Base-by-base conservation (phyloP, 2,888 invertebrate species). In the Artemia sp. region DNA sequence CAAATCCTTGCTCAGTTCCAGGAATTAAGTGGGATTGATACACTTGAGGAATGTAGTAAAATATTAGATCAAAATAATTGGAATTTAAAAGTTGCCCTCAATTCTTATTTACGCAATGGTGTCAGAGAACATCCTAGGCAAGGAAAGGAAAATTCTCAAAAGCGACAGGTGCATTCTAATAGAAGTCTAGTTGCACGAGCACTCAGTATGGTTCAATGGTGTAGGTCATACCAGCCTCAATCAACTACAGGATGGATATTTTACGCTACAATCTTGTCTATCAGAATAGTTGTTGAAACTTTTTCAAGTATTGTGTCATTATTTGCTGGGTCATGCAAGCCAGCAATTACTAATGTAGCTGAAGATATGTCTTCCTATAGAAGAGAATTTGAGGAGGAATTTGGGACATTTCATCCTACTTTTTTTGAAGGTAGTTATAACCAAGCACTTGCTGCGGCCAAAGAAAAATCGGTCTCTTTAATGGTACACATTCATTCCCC, bases 341-440 rank as follows among this genome's bases (percentile, higher is more conserved):
- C 75, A 81, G 81, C 77, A 75, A 79, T 89, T 66, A 89, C 91
- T 68, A 92, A 96, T 81, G 93, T 96, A 2, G 79, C 91, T 8
- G 89, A 89, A 72, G 96, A 97, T 83, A 93, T 97, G 19, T 83
- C 88, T 78, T 84, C 83, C 72, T 97, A 96, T 78, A 90, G 94
- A 74, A 83, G 83, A 72, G 81, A 83, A 70, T 97, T 89, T 78
- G 87, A 92, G 76, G 85, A 87, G 73, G 85, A 85, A 73, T 95
- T 87, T 80, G 85, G 86, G 51, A 83, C 81, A 69, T 80, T 81
- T 69, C 95, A 95, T 80, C 95, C 95, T 10, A 89, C 90, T 70
- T 95, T 95, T 81, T 94, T 92, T 73, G 90, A 91, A 78, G 94
- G 94, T 72, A 92, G 93, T 51, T 95, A 94, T 80, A 86, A 88